These are phyloP conservation scores for Cephonodes hylas DNA, from an alignment of 2,888 invertebrate genomes.

Conservation along the genomic window DNA sequence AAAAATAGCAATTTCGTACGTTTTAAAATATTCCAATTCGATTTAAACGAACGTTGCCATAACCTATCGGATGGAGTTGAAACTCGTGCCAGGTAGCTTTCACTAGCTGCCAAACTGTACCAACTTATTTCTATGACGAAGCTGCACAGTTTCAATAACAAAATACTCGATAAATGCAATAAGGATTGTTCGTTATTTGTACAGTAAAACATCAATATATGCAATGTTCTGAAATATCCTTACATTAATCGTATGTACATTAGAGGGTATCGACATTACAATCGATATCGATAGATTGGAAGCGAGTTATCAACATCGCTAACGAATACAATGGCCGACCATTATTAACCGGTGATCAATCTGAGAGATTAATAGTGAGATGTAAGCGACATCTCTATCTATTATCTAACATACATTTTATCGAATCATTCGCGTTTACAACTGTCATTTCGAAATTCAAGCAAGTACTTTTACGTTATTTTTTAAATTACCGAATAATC, in stretches of 20 bases:
- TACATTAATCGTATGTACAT: constrained; percentile 2
- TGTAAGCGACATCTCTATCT: constrained; percentile 11
- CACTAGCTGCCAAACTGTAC: neutral
- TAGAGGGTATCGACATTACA: constrained; percentile 2
- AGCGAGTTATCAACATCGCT: neutral
- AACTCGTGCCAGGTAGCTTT: neutral
- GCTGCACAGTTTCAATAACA: neutral
- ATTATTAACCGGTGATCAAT: constrained; percentile 25
- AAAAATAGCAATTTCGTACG: no score
- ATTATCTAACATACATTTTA: neutral
- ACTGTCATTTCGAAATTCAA: neutral
- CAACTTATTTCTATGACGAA: neutral
- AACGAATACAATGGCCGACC: neutral
- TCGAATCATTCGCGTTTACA: neutral
- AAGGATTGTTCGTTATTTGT: constrained; percentile 9
- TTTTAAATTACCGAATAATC: neutral
- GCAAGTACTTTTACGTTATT: neutral
- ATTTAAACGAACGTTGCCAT: neutral
- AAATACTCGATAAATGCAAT: neutral
- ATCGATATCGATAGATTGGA: constrained; percentile 2
- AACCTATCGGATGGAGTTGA: constrained; percentile 1
- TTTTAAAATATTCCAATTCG: neutral
- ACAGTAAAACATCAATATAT: constrained; percentile 9
- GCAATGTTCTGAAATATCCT: constrained; percentile 5
- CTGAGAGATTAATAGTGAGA: constrained; percentile 23